Evolutionary conservation across 1,140 invertebrate species (phyloP), one percentile per base, ranked within the genome.

Genomic region (Diuraphis noxia): DNA sequence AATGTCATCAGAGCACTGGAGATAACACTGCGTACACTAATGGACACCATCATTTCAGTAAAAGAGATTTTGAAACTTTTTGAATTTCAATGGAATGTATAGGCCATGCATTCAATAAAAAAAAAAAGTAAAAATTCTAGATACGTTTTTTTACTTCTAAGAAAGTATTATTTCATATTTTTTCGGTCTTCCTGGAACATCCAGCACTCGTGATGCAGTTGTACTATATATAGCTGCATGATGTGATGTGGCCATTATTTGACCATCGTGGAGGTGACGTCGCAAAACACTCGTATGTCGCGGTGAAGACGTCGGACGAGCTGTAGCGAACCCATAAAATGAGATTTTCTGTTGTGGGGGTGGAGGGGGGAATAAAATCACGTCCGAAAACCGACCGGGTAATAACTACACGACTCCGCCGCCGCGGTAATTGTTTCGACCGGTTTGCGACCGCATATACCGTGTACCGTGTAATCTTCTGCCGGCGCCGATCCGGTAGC

Each of bases 361-460:
- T 4, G 56, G 30, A 13, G 10, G 30, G 56, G 30, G 56, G 10
- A n/a, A n/a, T n/a, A 72, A 72, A n/a, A 72, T 23, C 56, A 72
- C 56, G 56, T n/a, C 56, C n/a, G 6, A 72, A 79, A 79, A 79
- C 13, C 21, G 19, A 36, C 19, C 19, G 34, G 19, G 19, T 79
- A 36, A 79, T 79, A 63, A 52, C n/a, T n/a, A 79, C 13, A 72
- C 56, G 56, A 36, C 86, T 36, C n/a, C 19, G n/a, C n/a, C n/a
- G n/a, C 34, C 36, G 38, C 38, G 87, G 87, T 79, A 43, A 89
- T 89, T 89, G 88, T 72, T 89, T 63, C 38, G 88, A 89, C 56
- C 40, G 63, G 88, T 89, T 89, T 89, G 84, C 25, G 30, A 21
- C n/a, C n/a, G 43, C 41, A 23, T 25, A 72, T 72, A 72, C 56